These are phyloP conservation scores for Hestina assimilis DNA, from an alignment of 1,140 invertebrate genomes.

Conservation along the genomic window DNA sequence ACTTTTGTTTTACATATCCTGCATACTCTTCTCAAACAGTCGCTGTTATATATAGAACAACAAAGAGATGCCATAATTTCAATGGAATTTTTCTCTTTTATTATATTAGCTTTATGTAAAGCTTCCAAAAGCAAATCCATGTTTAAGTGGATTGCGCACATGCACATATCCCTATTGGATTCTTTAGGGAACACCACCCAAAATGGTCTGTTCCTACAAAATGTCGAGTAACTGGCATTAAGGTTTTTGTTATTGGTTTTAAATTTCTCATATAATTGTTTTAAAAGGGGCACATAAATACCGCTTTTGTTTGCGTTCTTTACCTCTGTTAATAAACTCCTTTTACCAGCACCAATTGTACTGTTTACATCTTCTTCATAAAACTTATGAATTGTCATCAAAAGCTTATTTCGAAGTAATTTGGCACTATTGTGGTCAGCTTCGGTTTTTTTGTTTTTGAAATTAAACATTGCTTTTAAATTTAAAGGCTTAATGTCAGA, in stretches of 20 bases:
- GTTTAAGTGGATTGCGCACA: background rate
- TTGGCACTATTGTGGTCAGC: background rate
- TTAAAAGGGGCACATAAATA: constrained; percentile 3
- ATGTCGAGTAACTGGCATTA: constrained; percentile 7
- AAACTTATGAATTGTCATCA: background rate
- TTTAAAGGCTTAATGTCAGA: too few species aligned
- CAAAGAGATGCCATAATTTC: background rate
- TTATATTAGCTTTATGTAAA: constrained; percentile 2
- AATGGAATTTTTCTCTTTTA: background rate
- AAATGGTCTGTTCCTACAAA: constrained; percentile 4
- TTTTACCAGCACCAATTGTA: background rate
- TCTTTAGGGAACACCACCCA: constrained; percentile 1
- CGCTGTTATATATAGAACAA: background rate
- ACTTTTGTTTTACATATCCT: background rate
- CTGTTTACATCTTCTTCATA: constrained; percentile 4
- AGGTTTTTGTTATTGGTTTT: background rate
- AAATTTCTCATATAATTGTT: constrained; percentile 4
- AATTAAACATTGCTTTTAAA: too few species aligned
- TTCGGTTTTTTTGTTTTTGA: too few species aligned
- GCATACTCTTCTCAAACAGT: constrained; percentile 5
- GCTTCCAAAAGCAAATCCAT: background rate
- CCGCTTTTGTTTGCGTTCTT: background rate
- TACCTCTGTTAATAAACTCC: constrained; percentile 1
- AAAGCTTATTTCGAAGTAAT: background rate
- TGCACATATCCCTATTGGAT: background rate